Conservation (phyloP, 2,888 invertebrate genomes). For the Drosophila crucigera region DNA sequence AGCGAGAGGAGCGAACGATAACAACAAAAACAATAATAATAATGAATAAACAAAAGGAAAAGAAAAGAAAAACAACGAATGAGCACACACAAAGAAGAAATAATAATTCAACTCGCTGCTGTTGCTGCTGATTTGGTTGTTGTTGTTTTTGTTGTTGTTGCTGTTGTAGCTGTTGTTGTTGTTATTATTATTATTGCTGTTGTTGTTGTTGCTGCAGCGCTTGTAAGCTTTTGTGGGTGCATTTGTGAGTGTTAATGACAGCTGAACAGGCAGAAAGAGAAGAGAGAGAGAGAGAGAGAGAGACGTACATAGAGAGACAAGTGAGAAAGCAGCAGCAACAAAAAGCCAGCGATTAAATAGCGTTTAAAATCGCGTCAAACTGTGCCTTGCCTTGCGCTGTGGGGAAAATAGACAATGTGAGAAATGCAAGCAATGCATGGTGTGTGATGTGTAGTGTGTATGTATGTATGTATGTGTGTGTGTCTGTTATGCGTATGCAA, state of each 20-base stretch:
- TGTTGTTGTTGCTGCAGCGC: conserved; percentile 34
- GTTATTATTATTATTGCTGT: conserved; percentile 19
- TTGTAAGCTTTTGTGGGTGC: conserved; percentile 32
- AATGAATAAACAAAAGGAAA: conserved; percentile 6
- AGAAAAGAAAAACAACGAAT: conserved; percentile 6
- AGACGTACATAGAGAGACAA: conserved; percentile 9
- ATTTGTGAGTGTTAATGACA: conserved; percentile 54
- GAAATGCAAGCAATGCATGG: conserved; percentile 48
- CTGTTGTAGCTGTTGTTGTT: conserved; percentile 9
- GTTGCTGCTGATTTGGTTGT: conserved; percentile 11
- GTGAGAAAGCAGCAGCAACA: conserved; percentile 41
- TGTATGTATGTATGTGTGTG: background rate
- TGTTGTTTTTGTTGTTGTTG: conserved; percentile 22
- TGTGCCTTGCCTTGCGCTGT: conserved; percentile 32
- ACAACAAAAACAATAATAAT: conserved; percentile 32
- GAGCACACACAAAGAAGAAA: conserved; percentile 9
- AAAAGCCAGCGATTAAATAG: conserved; percentile 50
- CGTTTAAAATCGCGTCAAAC: conserved; percentile 47
- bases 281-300: conserved; percentile 27
- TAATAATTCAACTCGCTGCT: conserved; percentile 27
- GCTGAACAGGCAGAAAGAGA: conserved; percentile 36
- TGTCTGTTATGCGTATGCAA: background rate
- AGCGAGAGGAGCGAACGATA: conserved; percentile 27
- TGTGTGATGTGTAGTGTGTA: background rate
- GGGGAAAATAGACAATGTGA: conserved; percentile 32